These are phyloP conservation scores for Halichondria panicea DNA, from an alignment of 37 sponge, comb jelly and placozoan genomes.

Conservation along the genomic window DNA sequence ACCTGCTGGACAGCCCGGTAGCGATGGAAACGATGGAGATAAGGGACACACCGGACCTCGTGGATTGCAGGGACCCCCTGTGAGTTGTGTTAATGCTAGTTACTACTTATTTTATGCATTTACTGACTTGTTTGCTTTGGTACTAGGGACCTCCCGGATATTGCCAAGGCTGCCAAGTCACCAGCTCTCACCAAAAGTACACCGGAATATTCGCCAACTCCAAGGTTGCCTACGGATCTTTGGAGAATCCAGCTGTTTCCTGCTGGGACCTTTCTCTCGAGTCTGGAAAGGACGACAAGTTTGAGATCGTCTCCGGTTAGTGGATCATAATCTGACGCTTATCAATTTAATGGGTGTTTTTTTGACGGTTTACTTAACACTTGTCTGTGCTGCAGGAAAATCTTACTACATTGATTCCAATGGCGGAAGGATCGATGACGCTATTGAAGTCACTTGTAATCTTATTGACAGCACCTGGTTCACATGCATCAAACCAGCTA, in stretches of 20 bases:
- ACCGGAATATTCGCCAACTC: background rate
- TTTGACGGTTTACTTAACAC: background rate
- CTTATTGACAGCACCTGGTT: constrained; percentile 32
- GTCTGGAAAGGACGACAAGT: background rate
- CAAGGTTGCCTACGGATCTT: constrained; percentile 25
- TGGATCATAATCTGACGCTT: background rate
- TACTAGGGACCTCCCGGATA: constrained; percentile 46
- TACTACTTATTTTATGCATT: background rate
- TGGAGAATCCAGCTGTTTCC: constrained; percentile 42
- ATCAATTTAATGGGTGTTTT: background rate
- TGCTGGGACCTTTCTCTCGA: constrained; percentile 49
- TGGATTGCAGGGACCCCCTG: constrained; percentile 40
- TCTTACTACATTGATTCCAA: constrained; percentile 68
- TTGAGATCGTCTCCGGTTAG: background rate
- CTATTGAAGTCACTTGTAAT: constrained; percentile 50
- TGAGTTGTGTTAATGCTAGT: background rate
- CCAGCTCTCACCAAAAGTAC: constrained; percentile 6
- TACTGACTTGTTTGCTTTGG: background rate
- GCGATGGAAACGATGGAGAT: constrained; percentile 32
- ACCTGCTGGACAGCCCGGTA: constrained; percentile 38
- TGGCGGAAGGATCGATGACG: constrained; percentile 50
- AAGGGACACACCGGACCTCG: constrained; percentile 33
- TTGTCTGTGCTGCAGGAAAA: constrained; percentile 2
- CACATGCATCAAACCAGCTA: constrained; percentile 60
- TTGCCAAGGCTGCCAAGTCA: constrained; percentile 46